A percentile compares a stretch with the other conserved stretches of the same genome.
Conservation (phyloP, 2,888 invertebrate genomes). For the Mesochorus sp. region DNA sequence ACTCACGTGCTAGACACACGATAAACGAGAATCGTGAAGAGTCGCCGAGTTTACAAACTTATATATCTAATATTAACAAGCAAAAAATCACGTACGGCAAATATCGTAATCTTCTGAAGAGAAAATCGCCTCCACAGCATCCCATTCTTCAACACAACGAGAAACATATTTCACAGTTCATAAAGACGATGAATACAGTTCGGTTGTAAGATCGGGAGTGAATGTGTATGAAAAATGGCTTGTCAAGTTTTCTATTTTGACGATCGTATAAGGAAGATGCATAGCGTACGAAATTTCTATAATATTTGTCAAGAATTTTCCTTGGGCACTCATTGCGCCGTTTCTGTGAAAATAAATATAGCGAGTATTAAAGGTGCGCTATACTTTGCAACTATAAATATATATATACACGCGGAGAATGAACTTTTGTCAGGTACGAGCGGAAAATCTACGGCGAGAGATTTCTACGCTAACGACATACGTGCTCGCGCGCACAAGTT, state of each 20-base stretch:
- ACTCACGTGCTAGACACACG: not conserved
- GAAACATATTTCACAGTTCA: not conserved
- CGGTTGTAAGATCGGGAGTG: not conserved
- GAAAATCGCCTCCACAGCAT: conserved; percentile 16
- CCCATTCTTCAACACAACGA: not conserved
- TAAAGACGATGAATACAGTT: not conserved
- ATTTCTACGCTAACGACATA: conserved; percentile 60
- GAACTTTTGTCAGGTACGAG: conserved; percentile 31
- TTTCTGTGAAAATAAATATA: too few relatives aligned
- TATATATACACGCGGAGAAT: not conserved
- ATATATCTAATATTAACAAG: conserved; percentile 43
- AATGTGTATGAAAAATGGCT: not conserved
- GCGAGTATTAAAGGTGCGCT: not conserved
- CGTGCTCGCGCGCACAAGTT: conserved; percentile 68
- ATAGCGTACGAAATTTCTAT: too few relatives aligned
- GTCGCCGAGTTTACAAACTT: not conserved
- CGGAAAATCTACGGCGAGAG: conserved; percentile 16
- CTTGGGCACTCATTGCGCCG: not conserved
- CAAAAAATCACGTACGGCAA: conserved; percentile 69
- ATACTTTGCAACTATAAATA: not conserved
- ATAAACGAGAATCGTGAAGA: conserved; percentile 4
- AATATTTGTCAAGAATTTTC: not conserved
- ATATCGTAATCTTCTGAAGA: conserved; percentile 66
- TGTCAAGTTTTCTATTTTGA: not conserved
- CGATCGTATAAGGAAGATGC: not conserved